Conservation (phyloP, 2,888 invertebrate genomes). For the Gortyna flavago region DNA sequence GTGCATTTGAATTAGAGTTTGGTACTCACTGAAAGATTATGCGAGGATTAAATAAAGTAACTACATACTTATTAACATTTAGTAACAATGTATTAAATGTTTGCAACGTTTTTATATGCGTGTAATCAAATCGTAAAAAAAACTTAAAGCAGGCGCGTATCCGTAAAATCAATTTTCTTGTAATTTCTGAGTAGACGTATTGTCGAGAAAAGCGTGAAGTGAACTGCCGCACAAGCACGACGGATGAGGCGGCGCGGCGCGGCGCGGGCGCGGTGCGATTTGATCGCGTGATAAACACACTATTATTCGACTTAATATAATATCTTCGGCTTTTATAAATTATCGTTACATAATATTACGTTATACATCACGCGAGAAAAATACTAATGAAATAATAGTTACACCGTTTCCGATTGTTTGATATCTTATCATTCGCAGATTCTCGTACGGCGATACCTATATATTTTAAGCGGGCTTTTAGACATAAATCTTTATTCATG, state of each 20-base stretch:
- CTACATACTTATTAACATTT: neutral
- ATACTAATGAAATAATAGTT: conserved; percentile 23
- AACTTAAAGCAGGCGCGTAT: conserved; percentile 24
- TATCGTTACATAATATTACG: conserved; percentile 54
- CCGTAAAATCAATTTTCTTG: conserved; percentile 51
- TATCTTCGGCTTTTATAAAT: conserved; percentile 29
- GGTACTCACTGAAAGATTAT: conserved; percentile 3
- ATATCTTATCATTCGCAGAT: conserved; percentile 34
- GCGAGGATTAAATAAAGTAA: neutral
- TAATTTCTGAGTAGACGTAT: conserved; percentile 13
- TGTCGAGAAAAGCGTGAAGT: conserved; percentile 26
- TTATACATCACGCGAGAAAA: conserved; percentile 32
- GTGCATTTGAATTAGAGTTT: neutral
- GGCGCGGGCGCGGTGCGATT: neutral
- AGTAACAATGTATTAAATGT: conserved; percentile 6
- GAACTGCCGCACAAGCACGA: conserved; percentile 8
- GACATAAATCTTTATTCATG: conserved; percentile 63
- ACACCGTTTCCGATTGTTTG: conserved; percentile 31
- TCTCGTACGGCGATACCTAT: conserved; percentile 38
- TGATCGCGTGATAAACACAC: conserved; percentile 51
- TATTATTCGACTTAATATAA: conserved; percentile 30
- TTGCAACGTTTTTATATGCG: conserved; percentile 19
- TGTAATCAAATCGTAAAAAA: conserved; percentile 42
- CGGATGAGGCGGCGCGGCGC: neutral
- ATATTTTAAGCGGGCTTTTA: conserved; percentile 50